A percentile compares a stretch with the other conserved stretches of the same genome.
Evolutionary conservation across 2,888 invertebrate species (phyloP).

Genomic region (Lydus trimaculatus): DNA sequence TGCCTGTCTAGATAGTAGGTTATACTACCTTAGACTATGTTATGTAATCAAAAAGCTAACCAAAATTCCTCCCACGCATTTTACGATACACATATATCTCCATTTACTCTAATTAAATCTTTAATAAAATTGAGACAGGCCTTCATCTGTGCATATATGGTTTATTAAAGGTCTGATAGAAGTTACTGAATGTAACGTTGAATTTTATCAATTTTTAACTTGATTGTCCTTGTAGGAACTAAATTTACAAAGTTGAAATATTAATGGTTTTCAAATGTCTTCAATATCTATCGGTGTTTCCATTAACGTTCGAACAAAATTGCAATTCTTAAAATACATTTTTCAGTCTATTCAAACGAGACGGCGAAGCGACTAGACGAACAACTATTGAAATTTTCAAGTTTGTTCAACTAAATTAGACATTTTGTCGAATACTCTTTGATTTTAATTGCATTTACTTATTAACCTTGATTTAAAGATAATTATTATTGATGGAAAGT

Average conservation of each 20-base stretch:
- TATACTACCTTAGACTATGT: background rate
- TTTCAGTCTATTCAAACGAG: background rate
- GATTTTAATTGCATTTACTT: conserved; percentile 9
- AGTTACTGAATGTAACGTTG: background rate
- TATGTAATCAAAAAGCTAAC: background rate
- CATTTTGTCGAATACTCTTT: background rate
- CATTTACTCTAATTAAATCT: background rate
- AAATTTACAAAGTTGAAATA: background rate
- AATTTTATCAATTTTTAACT: background rate
- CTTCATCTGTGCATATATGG: background rate
- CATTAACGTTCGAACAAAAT: background rate
- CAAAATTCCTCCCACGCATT: background rate
- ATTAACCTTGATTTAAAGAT: background rate
- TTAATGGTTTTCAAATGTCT: background rate
- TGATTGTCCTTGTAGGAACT: background rate
- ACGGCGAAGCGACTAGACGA: background rate
- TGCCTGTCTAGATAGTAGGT: background rate
- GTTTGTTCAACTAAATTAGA: background rate
- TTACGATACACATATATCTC: background rate
- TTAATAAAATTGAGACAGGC: background rate
- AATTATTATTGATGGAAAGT: conserved; percentile 4
- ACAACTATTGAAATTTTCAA: background rate
- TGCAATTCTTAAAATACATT: background rate
- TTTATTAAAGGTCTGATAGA: background rate
- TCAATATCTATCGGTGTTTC: background rate